Conservation (phyloP, 2,888 invertebrate species). For the Eueremaeus valkanovi region DNA sequence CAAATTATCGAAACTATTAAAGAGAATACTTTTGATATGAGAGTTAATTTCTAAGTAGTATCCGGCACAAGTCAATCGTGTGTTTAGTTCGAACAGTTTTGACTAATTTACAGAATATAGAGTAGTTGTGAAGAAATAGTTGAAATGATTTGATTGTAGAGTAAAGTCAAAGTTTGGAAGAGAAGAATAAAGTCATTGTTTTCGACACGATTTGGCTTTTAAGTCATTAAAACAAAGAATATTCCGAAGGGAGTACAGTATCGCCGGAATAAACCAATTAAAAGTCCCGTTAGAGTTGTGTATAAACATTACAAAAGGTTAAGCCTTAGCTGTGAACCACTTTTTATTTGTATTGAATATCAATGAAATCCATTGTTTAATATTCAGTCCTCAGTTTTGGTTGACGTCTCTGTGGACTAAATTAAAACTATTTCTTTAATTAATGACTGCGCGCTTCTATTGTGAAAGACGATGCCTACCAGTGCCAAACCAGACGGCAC, state of each 20-base stretch:
- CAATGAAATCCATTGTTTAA: conserved; percentile 28
- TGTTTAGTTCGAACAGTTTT: too few species aligned
- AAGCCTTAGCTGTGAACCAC: conserved; percentile 30
- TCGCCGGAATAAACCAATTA: conserved; percentile 34
- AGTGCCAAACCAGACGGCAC: neutral
- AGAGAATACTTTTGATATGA: too few species aligned
- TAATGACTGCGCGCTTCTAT: conserved; percentile 2
- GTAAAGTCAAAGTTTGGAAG: neutral
- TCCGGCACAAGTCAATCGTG: too few species aligned
- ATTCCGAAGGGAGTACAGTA: conserved; percentile 33
- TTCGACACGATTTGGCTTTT: conserved; percentile 34
- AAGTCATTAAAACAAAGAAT: conserved; percentile 33
- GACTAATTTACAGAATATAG: neutral
- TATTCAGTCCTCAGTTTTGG: conserved; percentile 19
- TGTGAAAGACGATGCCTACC: neutral
- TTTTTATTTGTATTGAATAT: conserved; percentile 35
- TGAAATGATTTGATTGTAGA: neutral
- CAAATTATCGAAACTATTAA: too few species aligned
- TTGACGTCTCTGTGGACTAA: conserved; percentile 19
- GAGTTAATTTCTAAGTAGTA: too few species aligned
- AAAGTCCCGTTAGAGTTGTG: conserved; percentile 23
- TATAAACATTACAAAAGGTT: conserved; percentile 30
- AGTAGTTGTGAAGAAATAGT: neutral
- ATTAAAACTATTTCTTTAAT: conserved; percentile 36
- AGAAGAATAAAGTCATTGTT: conserved; percentile 31